Evolutionary conservation across 1,140 invertebrate species (phyloP).

Genomic region (Drosophila lacertosa): DNA sequence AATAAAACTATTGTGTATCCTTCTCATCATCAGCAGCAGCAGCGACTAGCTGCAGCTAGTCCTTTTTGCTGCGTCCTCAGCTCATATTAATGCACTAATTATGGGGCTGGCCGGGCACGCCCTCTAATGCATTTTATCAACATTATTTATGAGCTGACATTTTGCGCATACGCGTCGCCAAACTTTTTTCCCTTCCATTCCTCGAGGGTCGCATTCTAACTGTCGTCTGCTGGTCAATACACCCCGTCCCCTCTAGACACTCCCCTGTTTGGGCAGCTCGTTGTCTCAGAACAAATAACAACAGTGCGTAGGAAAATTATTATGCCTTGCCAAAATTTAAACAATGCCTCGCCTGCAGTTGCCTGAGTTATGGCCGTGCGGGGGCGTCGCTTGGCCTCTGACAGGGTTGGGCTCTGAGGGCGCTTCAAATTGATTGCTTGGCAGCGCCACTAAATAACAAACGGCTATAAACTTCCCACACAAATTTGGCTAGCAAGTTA

Average conservation of each 20-base stretch:
- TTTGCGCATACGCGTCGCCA: conserved; percentile 36
- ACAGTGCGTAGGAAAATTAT: conserved; percentile 71
- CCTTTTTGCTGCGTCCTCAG: conserved; percentile 17
- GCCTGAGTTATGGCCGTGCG: conserved; percentile 40
- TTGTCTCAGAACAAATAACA: conserved; percentile 28
- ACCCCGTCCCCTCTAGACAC: conserved; percentile 3
- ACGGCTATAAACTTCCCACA: conserved; percentile 52
- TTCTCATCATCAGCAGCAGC: conserved; percentile 27
- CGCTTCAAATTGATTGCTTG: conserved; percentile 48
- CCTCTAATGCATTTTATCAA: conserved; percentile 65
- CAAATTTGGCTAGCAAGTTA: not conserved
- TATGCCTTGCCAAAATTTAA: conserved; percentile 71
- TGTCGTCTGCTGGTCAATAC: conserved; percentile 22
- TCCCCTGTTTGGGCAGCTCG: conserved; percentile 20
- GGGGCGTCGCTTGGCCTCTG: conserved; percentile 8
- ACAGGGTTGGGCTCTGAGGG: not conserved
- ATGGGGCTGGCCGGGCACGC: conserved; percentile 54
- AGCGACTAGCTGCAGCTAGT: conserved; percentile 14
- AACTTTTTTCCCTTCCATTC: conserved; percentile 38
- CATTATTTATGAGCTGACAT: conserved; percentile 67
- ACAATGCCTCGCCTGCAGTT: conserved; percentile 57
- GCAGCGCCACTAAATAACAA: conserved; percentile 15
- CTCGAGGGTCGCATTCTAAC: conserved; percentile 26
- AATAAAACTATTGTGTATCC: conserved; percentile 74
- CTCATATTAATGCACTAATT: conserved; percentile 72